Conservation (phyloP, 2,797 vertebrate genomes). For the Buphagus erythrorhynchus region DNA sequence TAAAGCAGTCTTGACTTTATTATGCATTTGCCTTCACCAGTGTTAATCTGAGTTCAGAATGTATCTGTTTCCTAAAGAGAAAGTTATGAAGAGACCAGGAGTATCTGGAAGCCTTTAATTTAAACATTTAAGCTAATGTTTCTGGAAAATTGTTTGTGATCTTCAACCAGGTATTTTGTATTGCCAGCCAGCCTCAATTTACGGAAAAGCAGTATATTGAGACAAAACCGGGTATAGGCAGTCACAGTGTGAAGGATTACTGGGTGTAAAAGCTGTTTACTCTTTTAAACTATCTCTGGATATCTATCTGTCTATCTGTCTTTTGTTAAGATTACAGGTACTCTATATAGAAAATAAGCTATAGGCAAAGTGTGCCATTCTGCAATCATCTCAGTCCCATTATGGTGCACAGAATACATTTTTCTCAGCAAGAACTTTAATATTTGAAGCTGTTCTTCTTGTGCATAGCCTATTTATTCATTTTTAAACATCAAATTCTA, state of each 20-base stretch:
- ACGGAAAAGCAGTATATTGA: background rate
- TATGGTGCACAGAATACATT: constrained; percentile 33
- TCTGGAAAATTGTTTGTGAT: background rate
- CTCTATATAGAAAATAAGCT: constrained; percentile 23
- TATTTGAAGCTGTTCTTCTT: constrained; percentile 21
- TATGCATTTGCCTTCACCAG: background rate
- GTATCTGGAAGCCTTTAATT: background rate
- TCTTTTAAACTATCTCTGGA: constrained; percentile 2
- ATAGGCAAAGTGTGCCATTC: background rate
- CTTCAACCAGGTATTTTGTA: background rate
- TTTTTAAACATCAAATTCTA: constrained; percentile 23
- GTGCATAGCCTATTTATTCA: constrained; percentile 37
- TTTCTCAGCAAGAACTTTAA: constrained; percentile 45
- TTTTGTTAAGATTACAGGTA: constrained; percentile 32
- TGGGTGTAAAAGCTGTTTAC: background rate
- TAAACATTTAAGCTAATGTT: background rate
- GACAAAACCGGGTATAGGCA: background rate
- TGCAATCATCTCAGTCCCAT: constrained; percentile 35
- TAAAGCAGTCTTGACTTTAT: background rate
- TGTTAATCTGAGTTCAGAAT: background rate
- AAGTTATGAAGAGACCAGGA: background rate
- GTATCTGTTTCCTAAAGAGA: background rate
- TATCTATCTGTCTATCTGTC: constrained; percentile 8
- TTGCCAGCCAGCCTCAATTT: background rate
- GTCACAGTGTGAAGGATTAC: background rate